Evolutionary conservation across 2,797 vertebrate genomes (phyloP).

Genomic region (Diglossa cyanea): DNA sequence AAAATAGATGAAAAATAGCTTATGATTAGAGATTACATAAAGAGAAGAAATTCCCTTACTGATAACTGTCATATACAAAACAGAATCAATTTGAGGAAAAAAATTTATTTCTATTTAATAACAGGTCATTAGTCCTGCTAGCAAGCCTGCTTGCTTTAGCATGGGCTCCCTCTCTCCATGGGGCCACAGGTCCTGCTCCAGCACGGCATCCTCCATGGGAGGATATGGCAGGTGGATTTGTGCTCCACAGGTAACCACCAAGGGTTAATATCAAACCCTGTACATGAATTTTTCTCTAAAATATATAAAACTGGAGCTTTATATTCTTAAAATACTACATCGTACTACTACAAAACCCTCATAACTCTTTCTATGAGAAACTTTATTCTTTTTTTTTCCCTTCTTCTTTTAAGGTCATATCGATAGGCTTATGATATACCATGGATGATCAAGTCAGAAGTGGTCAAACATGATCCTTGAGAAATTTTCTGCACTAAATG

Average conservation of each 20-base stretch:
- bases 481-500: neutral
- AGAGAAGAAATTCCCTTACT: neutral
- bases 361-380: neutral
- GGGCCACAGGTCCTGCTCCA: neutral
- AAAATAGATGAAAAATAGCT: neutral
- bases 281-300: neutral
- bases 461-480: neutral
- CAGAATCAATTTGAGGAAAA: neutral
- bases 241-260: neutral
- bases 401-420: neutral
- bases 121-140: neutral
- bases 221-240: neutral
- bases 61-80: neutral
- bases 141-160: neutral
- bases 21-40: neutral
- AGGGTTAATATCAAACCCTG: neutral
- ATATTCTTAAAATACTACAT: neutral
- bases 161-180: rapidly evolving
- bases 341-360: neutral
- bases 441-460: neutral
- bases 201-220: neutral
- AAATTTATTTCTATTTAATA: neutral
- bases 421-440: neutral
- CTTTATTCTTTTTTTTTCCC: neutral
- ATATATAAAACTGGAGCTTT: neutral